Percentiles rank a stretch among this genome's conserved stretches.
Evolutionary conservation across 2,797 vertebrate species (phyloP).

Genomic region (Hoplostethus atlanticus): DNA sequence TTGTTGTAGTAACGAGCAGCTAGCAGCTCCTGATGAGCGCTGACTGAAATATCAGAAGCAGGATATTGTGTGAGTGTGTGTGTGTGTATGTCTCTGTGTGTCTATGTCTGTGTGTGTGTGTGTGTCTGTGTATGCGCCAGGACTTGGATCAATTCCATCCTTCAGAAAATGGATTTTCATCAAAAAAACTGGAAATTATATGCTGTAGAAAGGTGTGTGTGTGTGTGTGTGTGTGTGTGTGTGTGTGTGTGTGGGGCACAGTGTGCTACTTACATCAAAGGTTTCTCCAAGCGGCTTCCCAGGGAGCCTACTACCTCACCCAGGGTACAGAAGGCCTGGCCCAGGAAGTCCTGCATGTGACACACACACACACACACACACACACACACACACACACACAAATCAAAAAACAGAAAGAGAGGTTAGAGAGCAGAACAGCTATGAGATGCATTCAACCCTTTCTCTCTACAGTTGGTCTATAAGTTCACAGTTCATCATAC

Average conservation of each 20-base stretch:
- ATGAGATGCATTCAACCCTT: not conserved
- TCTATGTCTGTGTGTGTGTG: not conserved
- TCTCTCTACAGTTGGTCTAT: not conserved
- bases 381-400: slow-evolving; percentile 2
- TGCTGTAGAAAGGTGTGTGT: not conserved
- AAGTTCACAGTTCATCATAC: not conserved
- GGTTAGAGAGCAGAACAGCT: not conserved
- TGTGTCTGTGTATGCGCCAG: not conserved
- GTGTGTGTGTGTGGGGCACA: not conserved
- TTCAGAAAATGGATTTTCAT: too few relatives aligned
- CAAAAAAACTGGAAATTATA: too few relatives aligned
- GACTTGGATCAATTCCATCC: too few relatives aligned
- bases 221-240: slow-evolving; percentile 16
- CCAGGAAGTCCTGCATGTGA: slow-evolving; percentile 93
- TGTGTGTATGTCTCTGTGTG: not conserved
- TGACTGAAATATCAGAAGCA: too few relatives aligned
- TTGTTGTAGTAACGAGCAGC: too few relatives aligned
- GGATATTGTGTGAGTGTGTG: too few relatives aligned
- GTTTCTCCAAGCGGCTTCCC: slow-evolving; percentile 93
- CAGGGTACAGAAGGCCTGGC: slow-evolving; percentile 95
- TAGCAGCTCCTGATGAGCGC: too few relatives aligned
- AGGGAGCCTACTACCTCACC: slow-evolving; percentile 96
- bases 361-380: slow-evolving; percentile 14
- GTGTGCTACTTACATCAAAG: slow-evolving; percentile 90
- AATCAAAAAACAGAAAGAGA: not conserved